Evolutionary conservation across 2,797 vertebrate species (phyloP).

Genomic region (Cossypha dichroa): DNA sequence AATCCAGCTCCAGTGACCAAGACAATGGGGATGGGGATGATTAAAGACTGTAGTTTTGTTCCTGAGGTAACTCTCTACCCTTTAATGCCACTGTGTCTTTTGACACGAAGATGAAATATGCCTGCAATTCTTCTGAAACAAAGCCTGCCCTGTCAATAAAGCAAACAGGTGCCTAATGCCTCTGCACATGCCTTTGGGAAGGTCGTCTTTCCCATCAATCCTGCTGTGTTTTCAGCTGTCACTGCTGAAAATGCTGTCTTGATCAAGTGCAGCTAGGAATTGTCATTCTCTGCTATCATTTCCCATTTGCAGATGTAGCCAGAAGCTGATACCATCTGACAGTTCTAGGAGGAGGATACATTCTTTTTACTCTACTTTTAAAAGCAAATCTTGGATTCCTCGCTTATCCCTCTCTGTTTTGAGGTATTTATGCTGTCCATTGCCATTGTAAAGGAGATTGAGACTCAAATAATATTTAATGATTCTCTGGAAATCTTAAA

Average conservation of each 20-base stretch:
- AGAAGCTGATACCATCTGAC: neutral
- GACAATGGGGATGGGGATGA: neutral
- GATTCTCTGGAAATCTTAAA: neutral
- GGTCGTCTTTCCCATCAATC: constrained; percentile 19
- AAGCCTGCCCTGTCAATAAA: constrained; percentile 32
- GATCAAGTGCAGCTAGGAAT: neutral
- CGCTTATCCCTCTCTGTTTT: neutral
- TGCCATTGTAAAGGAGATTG: neutral
- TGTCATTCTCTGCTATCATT: neutral
- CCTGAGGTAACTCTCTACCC: constrained; percentile 30
- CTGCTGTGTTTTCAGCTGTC: constrained; percentile 9
- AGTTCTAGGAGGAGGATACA: neutral
- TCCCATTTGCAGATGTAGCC: neutral
- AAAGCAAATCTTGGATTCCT: neutral
- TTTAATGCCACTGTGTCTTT: constrained; percentile 43
- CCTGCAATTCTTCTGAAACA: constrained; percentile 19
- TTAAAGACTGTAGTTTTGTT: constrained; percentile 31
- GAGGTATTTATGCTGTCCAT: neutral
- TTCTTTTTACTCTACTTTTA: neutral
- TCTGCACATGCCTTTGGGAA: constrained; percentile 27
- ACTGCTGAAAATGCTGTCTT: neutral
- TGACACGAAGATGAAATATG: constrained; percentile 48
- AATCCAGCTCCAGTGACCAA: constrained; percentile 19
- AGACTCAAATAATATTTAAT: neutral
- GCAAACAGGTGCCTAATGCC: constrained; percentile 44